A percentile compares a stretch with the other conserved stretches of the same genome.
Evolutionary conservation across 2,888 invertebrate genomes (phyloP).

Genomic region (Stenodera caucasica): DNA sequence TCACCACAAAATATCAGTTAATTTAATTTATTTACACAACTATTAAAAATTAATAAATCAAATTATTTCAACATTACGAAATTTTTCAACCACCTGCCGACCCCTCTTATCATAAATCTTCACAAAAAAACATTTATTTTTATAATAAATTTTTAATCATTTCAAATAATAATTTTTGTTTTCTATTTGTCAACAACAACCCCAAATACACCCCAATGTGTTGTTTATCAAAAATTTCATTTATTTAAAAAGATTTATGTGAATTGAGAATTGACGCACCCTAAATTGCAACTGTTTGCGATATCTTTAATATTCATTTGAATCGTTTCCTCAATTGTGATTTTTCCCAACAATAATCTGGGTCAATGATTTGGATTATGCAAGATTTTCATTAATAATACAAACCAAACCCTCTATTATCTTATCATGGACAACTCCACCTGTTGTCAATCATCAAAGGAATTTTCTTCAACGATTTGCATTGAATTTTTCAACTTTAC

Average conservation of each 20-base stretch:
- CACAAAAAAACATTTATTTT: too few species aligned
- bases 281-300: background rate
- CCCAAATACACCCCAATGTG: too few species aligned
- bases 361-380: background rate
- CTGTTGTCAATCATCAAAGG: slow-evolving; percentile 3
- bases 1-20: slow-evolving; percentile 1
- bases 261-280: background rate
- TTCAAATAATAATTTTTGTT: too few species aligned
- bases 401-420: slow-evolving; percentile 1
- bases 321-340: too few species aligned
- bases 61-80: too few species aligned
- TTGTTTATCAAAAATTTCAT: too few species aligned
- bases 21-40: background rate
- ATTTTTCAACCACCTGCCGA: slow-evolving; percentile 1
- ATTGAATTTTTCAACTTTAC: background rate
- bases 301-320: background rate
- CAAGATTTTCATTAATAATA: background rate
- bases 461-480: background rate
- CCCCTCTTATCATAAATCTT: background rate
- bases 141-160: too few species aligned
- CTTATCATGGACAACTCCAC: background rate
- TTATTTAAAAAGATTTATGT: background rate
- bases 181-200: too few species aligned
- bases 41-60: background rate
- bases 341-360: background rate